Evolutionary conservation across 2,113 vertebrate genomes (phyloP), one percentile per base, ranked within the genome.

Genomic region (Macquaria australasica): DNA sequence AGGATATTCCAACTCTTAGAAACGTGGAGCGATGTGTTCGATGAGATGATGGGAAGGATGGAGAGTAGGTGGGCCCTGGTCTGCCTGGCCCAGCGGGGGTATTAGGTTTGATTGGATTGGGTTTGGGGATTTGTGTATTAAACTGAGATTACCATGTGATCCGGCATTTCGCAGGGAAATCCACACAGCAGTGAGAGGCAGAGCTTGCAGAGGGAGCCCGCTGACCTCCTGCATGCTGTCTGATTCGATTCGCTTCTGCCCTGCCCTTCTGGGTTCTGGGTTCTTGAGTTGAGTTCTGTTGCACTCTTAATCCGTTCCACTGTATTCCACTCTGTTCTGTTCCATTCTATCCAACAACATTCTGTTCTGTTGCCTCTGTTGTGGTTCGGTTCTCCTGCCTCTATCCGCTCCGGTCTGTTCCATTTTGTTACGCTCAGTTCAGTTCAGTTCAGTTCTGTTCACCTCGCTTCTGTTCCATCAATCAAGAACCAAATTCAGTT

Each of bases 31-130:
- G 10, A 76, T 28, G 59, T 20, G 51, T 68, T 75, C 4, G 62
- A 75, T 77, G 72, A 72, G 67, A 74, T 20, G 59, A 66, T 21
- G 74, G 45, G 68, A 28, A 28, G 60, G 69, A 41, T 41, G 81
- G 66, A 55, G 31, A 68, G 82, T 60, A 72, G 64, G 43, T 43
- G 81, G 81, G 70, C 60, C 41, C 71, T 34, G 66, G 11, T 43
- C 59, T 43, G 79, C 51, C 68, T 66, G 71, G 83, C 87, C 92
- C 86, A 56, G 79, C 50, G 74, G 76, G 82, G 78, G 87, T 91
- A 84, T 92, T 90, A 91, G 84, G 77, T 94, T 91, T 93, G 93
- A 93, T 93, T 94, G 92, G 92, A 93, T 94, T 93, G 85, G 80
- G 79, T 77, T 74, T 88, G 83, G 76, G 89, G 92, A 93, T 94